Conservation (phyloP, 1,140 invertebrate species). For the Trigoniulus corallinus region DNA sequence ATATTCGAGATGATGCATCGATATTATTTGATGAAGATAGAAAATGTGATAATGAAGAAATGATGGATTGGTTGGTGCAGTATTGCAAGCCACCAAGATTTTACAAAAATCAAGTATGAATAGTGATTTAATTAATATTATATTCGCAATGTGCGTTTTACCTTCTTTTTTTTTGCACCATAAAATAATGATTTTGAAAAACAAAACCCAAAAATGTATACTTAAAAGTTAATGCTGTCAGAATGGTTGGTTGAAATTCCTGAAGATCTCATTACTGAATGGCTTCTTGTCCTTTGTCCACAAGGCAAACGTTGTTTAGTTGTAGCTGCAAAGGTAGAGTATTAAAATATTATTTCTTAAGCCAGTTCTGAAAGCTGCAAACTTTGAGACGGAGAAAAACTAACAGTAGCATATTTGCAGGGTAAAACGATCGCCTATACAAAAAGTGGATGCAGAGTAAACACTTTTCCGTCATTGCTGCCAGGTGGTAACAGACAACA, state of each 20-base stretch:
- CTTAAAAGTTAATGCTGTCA: constrained; percentile 50
- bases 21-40: background rate
- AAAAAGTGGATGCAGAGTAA: constrained; percentile 43
- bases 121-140: background rate
- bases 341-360: constrained; percentile 10
- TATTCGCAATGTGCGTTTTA: background rate
- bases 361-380: no score
- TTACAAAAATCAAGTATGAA: constrained; percentile 12
- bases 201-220: background rate
- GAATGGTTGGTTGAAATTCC: constrained; percentile 84
- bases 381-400: no score
- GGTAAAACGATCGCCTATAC: constrained; percentile 52
- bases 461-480: constrained; percentile 42
- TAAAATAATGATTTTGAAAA: background rate
- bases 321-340: constrained; percentile 46
- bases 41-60: constrained; percentile 4
- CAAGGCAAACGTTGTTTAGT: constrained; percentile 58
- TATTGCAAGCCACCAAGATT: constrained; percentile 5
- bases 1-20: constrained; percentile 12
- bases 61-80: constrained; percentile 10
- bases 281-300: constrained; percentile 69
- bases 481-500: constrained; percentile 46
- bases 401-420: constrained; percentile 28
- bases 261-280: constrained; percentile 51
- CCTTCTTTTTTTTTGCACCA: background rate